Conservation (phyloP, 2,888 invertebrate species). For the Heliconius hortense region DNA sequence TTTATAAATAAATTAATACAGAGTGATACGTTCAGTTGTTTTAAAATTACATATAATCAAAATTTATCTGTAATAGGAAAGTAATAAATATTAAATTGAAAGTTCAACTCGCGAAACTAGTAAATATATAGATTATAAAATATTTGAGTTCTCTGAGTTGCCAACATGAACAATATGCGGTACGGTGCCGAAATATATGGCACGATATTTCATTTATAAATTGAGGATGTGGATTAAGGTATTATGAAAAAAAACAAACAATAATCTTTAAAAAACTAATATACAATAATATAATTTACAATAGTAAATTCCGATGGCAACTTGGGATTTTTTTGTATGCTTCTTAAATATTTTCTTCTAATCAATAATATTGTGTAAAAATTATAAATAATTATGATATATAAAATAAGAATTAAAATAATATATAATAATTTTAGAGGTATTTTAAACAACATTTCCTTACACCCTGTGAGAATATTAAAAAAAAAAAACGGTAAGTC, state of each 20-base stretch:
- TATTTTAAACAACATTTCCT: background rate
- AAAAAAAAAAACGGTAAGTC: background rate
- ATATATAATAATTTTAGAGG: too few relatives aligned
- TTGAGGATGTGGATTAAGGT: too few relatives aligned
- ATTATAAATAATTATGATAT: background rate
- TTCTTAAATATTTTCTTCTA: background rate
- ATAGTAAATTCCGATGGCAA: background rate
- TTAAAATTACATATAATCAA: background rate
- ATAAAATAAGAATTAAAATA: too few relatives aligned
- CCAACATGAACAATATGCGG: background rate
- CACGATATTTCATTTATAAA: too few relatives aligned
- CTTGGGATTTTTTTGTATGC: background rate
- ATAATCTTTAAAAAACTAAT: background rate
- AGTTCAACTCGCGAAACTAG: background rate
- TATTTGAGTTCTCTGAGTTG: background rate
- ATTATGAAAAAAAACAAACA: too few relatives aligned
- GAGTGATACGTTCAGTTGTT: background rate
- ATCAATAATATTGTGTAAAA: background rate
- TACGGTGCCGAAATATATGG: too few relatives aligned
- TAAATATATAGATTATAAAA: background rate
- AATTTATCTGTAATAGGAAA: background rate
- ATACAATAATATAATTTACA: too few relatives aligned
- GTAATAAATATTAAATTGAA: constrained; percentile 5
- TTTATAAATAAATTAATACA: background rate
- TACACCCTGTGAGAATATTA: background rate